Evolutionary conservation across 2,888 invertebrate species (phyloP).

Genomic region (Hydrotaea diabolus): DNA sequence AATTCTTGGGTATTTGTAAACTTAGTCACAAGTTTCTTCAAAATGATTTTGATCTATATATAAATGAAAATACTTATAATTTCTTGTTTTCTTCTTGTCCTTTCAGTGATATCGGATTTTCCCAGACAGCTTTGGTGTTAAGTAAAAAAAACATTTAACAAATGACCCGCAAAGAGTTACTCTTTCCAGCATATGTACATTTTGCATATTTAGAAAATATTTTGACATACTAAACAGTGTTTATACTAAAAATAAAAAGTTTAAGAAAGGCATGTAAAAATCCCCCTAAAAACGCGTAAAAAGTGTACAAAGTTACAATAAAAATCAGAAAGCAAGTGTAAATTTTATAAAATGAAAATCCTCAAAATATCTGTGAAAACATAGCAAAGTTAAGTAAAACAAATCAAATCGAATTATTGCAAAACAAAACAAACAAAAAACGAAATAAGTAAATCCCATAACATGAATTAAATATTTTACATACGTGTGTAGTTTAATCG

Average conservation of each 20-base stretch:
- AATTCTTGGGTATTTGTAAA: too few species aligned
- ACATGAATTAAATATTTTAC: background rate
- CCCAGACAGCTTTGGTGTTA: slow-evolving; percentile 7
- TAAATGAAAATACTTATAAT: background rate
- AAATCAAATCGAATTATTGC: slow-evolving; percentile 18
- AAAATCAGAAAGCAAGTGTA: slow-evolving; percentile 48
- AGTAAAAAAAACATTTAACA: background rate
- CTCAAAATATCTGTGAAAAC: slow-evolving; percentile 66
- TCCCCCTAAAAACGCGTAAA: background rate
- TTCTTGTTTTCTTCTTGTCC: slow-evolving; percentile 23
- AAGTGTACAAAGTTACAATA: slow-evolving; percentile 17
- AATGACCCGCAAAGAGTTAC: background rate
- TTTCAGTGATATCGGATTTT: slow-evolving; percentile 55
- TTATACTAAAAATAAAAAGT: too few species aligned
- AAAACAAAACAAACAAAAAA: too few species aligned
- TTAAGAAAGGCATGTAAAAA: slow-evolving; percentile 36
- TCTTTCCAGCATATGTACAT: background rate
- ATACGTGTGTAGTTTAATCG: slow-evolving; percentile 15
- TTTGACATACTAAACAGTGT: background rate
- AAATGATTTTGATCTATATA: too few species aligned
- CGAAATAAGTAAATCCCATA: too few species aligned
- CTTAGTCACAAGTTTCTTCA: too few species aligned
- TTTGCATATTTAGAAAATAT: slow-evolving; percentile 1
- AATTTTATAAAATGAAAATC: slow-evolving; percentile 61
- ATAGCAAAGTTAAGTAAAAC: slow-evolving; percentile 55